Evolutionary conservation across 1,140 invertebrate species (phyloP), one percentile per base, ranked within the genome.

Genomic region (Brachystomella parvula): DNA sequence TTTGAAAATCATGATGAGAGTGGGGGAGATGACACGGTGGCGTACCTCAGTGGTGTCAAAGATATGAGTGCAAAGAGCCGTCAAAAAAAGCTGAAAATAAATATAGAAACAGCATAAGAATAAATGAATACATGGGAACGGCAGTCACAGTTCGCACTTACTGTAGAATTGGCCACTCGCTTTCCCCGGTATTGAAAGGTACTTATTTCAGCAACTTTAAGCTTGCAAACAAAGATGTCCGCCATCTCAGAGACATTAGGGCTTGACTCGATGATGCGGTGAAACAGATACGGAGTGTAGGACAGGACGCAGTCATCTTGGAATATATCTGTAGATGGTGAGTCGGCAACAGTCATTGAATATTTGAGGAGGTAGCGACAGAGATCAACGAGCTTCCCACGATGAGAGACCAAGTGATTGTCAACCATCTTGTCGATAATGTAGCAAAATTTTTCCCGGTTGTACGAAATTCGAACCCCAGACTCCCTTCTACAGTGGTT

Each of bases 31-130:
- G n/a, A 95, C 82, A 1, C 85, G 84, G 82, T 96, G 92, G 31
- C 85, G 80, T 75, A 90, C 93, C 79, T 96, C 93, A 0, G 92
- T 94, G 0, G 90, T 87, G 19, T 92, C 87, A 77, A 89, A 96
- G 33, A 95, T 74, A 19, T 89, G 76, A 19, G 85, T 83, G 24
- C 88, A 81, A 32, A 90, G 71, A 80, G 91, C 90, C 35, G 95
- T 86, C 73, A 92, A 85, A 70, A 94, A 77, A 29, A 95, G 74
- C 84, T 85, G 76, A 66, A 81, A 82, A 69, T 66, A 66, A 49
- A 49, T n/a, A n/a, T n/a, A n/a, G n/a, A n/a, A n/a, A 39, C 19
- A 19, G 35, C 6, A 39, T 39, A 39, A 39, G 19, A 19, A 39
- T 9, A 39, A 39, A 39, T 39, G 39, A 44, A 44, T 9, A 9